Base-by-base conservation (phyloP, 2,888 invertebrate species). In the Calameuta pallipes region DNA sequence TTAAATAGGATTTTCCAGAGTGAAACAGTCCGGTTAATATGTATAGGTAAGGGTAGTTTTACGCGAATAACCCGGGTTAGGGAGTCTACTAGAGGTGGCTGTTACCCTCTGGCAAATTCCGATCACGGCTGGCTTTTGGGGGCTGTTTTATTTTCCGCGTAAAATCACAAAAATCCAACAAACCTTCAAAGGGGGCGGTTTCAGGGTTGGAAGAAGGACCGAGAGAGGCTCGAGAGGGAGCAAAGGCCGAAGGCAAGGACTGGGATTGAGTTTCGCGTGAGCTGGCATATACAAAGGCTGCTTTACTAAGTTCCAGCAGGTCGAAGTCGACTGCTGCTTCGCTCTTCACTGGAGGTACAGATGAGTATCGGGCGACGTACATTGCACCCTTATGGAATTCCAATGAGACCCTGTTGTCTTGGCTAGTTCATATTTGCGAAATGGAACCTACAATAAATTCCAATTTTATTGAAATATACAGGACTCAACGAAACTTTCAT, bases 381-480 rank as follows among this genome's bases (percentile, higher is more conserved):
- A 74, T 70, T 41, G 36, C 13, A 31, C 69, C 30, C 73, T 75
- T 69, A 77, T 34, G 76, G 80, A 83, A 83, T 83, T 82, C 80
- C 81, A 82, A 85, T 83, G 81, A 83, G 82, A 34, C 74, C 70
- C 77, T 78, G 80, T 80, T 76, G 71, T 56, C 56, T 35, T 41
- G 69, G 69, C 23, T 70, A 74, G 73, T 77, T 81, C 77, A 74
- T 34, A 35, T 73, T 77, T 76, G 74, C 70, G 81, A 77, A 78
- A 79, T 69, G 56, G 75, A 33, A 76, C 75, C 75, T 80, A 78
- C 80, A 80, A 84, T 85, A 83, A 83, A 87, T 86, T 87, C 81
- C 82, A 86, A 87, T 87, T 87, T 87, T 82, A 85, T 85, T 82
- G 83, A 87, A 87, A 87, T 84, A 86, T 87, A 85, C 85, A 80